Percentiles rank a stretch among this genome's conserved stretches.
Conservation (phyloP, 2,888 invertebrate genomes). For the Xestia xanthographa region DNA sequence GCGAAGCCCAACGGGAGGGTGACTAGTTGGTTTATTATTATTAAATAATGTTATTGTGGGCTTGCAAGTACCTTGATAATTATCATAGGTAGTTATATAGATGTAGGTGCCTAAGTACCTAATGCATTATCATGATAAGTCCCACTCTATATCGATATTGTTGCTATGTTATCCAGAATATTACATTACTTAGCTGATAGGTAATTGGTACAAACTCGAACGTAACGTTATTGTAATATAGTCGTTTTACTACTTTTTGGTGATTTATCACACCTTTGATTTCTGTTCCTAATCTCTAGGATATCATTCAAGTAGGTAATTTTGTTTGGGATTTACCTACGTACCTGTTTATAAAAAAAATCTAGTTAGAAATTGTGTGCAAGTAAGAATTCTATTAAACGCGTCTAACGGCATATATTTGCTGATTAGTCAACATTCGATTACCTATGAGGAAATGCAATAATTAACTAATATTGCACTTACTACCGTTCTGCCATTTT, state of each 20-base stretch:
- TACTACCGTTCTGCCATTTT: neutral
- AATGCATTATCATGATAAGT: slow-evolving; percentile 36
- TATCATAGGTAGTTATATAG: slow-evolving; percentile 2
- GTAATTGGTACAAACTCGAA: neutral
- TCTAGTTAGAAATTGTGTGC: neutral
- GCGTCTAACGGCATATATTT: slow-evolving; percentile 9
- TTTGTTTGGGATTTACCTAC: neutral
- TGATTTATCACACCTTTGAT: neutral
- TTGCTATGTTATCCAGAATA: slow-evolving; percentile 18
- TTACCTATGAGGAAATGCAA: slow-evolving; percentile 32
- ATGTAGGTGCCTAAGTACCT: neutral
- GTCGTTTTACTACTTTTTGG: neutral
- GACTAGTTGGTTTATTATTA: neutral
- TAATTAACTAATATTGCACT: slow-evolving; percentile 5
- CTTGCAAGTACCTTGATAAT: slow-evolving; percentile 1
- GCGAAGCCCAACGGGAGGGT: neutral
- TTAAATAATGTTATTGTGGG: neutral
- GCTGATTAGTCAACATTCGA: slow-evolving; percentile 11
- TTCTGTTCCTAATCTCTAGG: neutral
- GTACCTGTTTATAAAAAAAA: too few species aligned
- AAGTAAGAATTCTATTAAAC: slow-evolving; percentile 10
- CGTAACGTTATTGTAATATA: neutral
- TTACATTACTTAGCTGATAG: neutral
- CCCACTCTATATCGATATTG: slow-evolving; percentile 15
- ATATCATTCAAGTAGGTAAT: neutral